These are phyloP conservation scores for Astropecten irregularis DNA, from an alignment of 53 echinoderm and acorn worm species.

Conservation along the genomic window DNA sequence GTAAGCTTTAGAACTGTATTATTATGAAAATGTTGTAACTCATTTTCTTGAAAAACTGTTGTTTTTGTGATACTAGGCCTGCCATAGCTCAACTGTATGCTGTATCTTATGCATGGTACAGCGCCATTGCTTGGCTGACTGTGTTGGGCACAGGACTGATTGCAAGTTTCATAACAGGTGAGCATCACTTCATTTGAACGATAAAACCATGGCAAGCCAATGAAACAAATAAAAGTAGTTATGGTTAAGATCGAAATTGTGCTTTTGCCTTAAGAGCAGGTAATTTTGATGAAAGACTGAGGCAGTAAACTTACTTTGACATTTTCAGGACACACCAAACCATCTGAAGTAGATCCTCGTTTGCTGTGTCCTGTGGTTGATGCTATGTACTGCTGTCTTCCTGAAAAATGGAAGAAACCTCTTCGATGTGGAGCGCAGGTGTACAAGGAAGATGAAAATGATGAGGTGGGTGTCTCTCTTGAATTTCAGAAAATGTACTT, in stretches of 20 bases:
- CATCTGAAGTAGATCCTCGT: slow-evolving; percentile 82
- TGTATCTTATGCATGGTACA: slow-evolving; percentile 96
- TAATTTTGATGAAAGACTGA: no score
- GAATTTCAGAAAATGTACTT: no score
- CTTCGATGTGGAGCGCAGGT: slow-evolving; percentile 72
- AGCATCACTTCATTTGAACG: no score
- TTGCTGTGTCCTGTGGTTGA: slow-evolving; percentile 80
- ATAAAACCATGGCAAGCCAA: no score
- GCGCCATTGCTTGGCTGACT: slow-evolving; percentile 83
- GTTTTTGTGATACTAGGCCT: slow-evolving; percentile 51
- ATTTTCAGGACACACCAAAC: slow-evolving; percentile 64
- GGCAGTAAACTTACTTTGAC: no score
- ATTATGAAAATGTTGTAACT: no score
- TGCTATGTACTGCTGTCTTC: slow-evolving; percentile 91
- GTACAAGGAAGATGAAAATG: slow-evolving; percentile 7
- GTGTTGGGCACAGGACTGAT: slow-evolving; percentile 74
- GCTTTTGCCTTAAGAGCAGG: no score
- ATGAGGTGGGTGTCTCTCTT: no score
- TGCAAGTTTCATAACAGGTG: slow-evolving; percentile 86
- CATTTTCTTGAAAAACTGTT: no score
- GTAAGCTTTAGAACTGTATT: no score
- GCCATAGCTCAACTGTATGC: slow-evolving; percentile 81
- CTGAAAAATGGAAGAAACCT: slow-evolving; percentile 66
- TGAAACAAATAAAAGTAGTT: no score
- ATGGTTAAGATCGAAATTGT: no score